Conservation (phyloP, 1,140 invertebrate genomes). For the Drosophila nebulosa region DNA sequence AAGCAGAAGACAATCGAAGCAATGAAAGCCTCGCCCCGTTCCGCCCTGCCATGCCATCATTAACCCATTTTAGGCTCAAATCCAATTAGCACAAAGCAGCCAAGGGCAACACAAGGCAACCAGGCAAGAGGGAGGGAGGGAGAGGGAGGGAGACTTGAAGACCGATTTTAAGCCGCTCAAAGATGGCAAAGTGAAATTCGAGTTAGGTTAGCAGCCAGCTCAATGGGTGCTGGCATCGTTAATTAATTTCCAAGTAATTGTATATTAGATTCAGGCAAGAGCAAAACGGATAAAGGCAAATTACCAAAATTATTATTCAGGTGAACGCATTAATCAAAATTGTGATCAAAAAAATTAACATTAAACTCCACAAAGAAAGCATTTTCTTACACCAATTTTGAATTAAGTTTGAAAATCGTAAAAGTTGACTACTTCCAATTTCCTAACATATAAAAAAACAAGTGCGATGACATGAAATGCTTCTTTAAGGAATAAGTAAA, state of each 20-base stretch:
- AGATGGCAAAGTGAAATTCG: slow-evolving; percentile 2
- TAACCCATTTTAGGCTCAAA: slow-evolving; percentile 61
- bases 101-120: neutral
- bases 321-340: neutral
- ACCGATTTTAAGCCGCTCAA: slow-evolving; percentile 8
- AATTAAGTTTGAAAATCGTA: too few relatives aligned
- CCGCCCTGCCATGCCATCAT: slow-evolving; percentile 35
- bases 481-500: too few relatives aligned
- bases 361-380: neutral
- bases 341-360: neutral
- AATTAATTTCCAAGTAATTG: slow-evolving; percentile 8
- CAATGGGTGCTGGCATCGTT: neutral
- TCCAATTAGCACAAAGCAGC: slow-evolving; percentile 47
- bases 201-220: neutral
- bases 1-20: slow-evolving; percentile 46
- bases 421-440: too few relatives aligned
- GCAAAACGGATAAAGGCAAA: neutral
- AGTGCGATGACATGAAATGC: too few relatives aligned
- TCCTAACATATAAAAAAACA: too few relatives aligned
- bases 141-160: too few relatives aligned
- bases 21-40: too few relatives aligned
- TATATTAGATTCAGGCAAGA: neutral
- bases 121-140: neutral
- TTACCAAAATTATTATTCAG: neutral
- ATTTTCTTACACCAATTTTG: too few relatives aligned